Evolutionary conservation across 2,888 invertebrate genomes (phyloP).

Genomic region (Drosophila conformis): DNA sequence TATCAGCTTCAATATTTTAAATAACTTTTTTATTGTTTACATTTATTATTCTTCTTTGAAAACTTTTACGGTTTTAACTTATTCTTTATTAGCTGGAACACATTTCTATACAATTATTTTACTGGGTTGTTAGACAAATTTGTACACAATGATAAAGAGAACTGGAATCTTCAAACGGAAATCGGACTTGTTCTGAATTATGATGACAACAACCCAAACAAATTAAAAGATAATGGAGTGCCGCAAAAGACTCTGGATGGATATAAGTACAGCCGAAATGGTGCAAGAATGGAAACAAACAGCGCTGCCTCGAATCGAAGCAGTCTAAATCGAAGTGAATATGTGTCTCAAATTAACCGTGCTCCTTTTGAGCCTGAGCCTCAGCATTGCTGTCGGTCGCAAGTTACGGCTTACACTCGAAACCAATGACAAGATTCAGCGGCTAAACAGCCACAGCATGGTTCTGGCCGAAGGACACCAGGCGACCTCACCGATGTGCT

Average conservation of each 20-base stretch:
- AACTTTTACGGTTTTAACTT: not conserved
- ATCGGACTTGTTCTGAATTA: constrained; percentile 1
- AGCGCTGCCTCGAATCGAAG: not conserved
- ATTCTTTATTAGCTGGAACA: not conserved
- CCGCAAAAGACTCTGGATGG: not conserved
- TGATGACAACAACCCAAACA: constrained; percentile 16
- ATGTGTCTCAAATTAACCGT: constrained; percentile 45
- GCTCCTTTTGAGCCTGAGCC: constrained; percentile 36
- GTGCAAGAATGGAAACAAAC: not conserved
- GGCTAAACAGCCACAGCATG: constrained; percentile 33
- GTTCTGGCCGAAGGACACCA: constrained; percentile 42
- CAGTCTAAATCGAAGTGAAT: constrained; percentile 5
- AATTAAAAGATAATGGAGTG: constrained; percentile 41
- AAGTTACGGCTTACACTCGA: constrained; percentile 16
- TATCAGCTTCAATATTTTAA: not conserved
- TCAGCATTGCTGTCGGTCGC: constrained; percentile 8
- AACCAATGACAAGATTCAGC: constrained; percentile 23
- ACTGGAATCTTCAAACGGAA: not conserved
- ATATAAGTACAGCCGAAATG: constrained; percentile 41
- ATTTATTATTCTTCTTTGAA: not conserved
- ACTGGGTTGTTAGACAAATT: not conserved
- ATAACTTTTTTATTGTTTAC: not conserved
- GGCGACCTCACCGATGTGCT: constrained; percentile 31
- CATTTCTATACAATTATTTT: not conserved
- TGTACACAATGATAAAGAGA: constrained; percentile 10